Base-by-base conservation (phyloP, 2,113 vertebrate species). In the Cettia cetti region DNA sequence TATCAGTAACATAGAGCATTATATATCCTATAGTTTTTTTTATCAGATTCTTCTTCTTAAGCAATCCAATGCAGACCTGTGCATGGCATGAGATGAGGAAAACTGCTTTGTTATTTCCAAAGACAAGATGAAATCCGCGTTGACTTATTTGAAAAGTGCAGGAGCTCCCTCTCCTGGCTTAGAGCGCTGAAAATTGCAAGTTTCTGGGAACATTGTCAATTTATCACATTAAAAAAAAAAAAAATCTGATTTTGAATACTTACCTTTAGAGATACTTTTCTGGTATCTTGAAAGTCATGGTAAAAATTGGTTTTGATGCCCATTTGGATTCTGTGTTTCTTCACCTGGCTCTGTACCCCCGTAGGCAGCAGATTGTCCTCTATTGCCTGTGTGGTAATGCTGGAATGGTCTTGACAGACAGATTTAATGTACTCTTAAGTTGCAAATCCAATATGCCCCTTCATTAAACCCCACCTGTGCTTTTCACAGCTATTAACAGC, bases 131-230 rank as follows among this genome's bases (percentile, higher is more conserved):
- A 95, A 86, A 66, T 2, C 54, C 1, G 0, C 3, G 1, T 33
- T 53, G 50, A 54, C 2, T 64, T 33, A 24, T 0, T 93, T 91
- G 31, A 40, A 30, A 92, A 95, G 92, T 78, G 88, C 90, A 92
- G 70, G 96, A 94, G 95, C 95, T 95, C 96, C 96, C 95, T 96
- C 96, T 96, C 56, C 93, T 94, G 96, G 92, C 40, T 3, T 16
- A 59, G 28, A 74, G 45, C 0, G 0, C 40, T 81, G 35, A 37
- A 17, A 71, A 15, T 10, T 26, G 8, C 7, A 86, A 81, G 11
- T n/a, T 66, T 40, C 12, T 17, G 22, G 33, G n/a, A 89, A 35
- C 0, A 0, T 56, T 81, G 42, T 72, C 21, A 27, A 37, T 64
- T 88, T 7, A 35, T 50, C 23, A 11, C 22, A 22, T 45, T 28